These are phyloP conservation scores for Bactericera cockerelli DNA, from an alignment of 1,140 invertebrate genomes.

Conservation along the genomic window DNA sequence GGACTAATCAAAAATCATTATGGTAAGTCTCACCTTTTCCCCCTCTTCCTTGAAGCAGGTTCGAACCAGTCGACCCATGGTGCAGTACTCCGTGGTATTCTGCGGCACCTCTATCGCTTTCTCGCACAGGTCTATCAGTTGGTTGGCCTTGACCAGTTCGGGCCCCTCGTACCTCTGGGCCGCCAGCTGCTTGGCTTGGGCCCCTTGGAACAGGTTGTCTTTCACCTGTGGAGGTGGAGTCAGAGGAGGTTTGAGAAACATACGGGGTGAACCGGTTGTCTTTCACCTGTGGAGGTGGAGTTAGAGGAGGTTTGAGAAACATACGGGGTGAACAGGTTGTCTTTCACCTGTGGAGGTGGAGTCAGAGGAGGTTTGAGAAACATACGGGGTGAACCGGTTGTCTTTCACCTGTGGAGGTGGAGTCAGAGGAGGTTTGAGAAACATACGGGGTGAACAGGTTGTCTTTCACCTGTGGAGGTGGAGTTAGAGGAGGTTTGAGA, in stretches of 20 bases:
- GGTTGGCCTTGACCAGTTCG: constrained; percentile 1
- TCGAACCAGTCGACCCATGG: background rate
- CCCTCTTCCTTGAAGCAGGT: background rate
- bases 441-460: too few relatives aligned
- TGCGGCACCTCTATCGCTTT: background rate
- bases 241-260: background rate
- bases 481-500: too few relatives aligned
- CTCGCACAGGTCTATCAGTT: background rate
- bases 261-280: background rate
- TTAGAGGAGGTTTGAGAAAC: background rate
- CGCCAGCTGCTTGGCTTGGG: background rate
- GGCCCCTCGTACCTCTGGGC: background rate
- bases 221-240: background rate
- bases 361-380: background rate
- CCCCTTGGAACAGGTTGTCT: background rate
- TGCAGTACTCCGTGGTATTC: background rate
- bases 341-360: background rate
- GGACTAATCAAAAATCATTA: too few relatives aligned
- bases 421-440: too few relatives aligned
- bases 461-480: too few relatives aligned
- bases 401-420: background rate
- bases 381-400: background rate
- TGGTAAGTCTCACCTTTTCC: background rate
- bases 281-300: background rate
- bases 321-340: background rate